Evolutionary conservation across 2,113 vertebrate species (phyloP).

Genomic region (Tyto alba): DNA sequence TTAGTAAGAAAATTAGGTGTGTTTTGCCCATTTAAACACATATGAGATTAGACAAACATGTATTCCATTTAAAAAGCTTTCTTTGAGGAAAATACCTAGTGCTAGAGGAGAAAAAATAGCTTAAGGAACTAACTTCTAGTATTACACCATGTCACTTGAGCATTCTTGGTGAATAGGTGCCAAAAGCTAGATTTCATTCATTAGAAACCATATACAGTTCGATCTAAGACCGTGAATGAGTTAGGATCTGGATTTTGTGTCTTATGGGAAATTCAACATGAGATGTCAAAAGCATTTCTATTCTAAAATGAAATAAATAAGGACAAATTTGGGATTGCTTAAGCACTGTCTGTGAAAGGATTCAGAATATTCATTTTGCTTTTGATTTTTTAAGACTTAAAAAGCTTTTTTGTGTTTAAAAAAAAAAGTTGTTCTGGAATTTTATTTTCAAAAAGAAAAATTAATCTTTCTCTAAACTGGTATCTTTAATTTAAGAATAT

Average conservation of each 20-base stretch:
- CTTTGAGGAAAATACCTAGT: slow-evolving; percentile 32
- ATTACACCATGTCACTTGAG: neutral
- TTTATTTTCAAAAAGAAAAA: neutral
- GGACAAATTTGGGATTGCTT: neutral
- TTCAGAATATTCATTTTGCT: neutral
- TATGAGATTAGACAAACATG: neutral
- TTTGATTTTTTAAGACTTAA: neutral
- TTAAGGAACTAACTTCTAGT: slow-evolving; percentile 45
- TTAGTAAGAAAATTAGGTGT: neutral
- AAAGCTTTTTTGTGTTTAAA: neutral
- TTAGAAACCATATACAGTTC: neutral
- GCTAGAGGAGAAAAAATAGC: neutral
- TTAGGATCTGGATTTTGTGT: neutral
- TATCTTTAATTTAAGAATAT: neutral
- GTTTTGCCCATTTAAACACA: neutral
- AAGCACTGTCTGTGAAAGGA: neutral
- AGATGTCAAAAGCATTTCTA: slow-evolving; percentile 14
- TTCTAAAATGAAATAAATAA: neutral
- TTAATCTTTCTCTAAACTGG: neutral
- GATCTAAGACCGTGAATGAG: neutral
- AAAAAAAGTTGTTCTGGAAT: neutral
- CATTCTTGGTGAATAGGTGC: neutral
- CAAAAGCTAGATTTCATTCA: slow-evolving; percentile 43
- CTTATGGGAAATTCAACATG: neutral
- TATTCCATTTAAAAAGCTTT: neutral